A percentile compares a stretch with the other conserved stretches of the same genome.
Evolutionary conservation across 2,113 vertebrate genomes (phyloP).

Genomic region (Rissa tridactyla): DNA sequence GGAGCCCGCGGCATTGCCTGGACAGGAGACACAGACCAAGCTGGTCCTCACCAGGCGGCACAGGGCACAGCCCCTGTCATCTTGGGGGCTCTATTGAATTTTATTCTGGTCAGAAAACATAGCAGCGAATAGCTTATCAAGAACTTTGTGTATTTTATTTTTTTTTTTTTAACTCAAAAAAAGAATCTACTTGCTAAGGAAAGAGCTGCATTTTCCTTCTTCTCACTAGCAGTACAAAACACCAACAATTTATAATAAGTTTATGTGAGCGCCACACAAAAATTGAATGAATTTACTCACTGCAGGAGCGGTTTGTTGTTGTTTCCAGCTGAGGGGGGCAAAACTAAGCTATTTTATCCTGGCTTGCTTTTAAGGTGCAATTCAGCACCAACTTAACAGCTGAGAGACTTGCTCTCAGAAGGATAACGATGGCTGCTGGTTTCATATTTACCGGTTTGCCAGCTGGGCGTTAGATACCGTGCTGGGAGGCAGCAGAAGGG

Average conservation of each 20-base stretch:
- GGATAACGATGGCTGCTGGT: background rate
- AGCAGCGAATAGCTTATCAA: background rate
- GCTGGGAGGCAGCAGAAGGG: background rate
- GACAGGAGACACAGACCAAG: accelerated
- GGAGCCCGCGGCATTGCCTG: background rate
- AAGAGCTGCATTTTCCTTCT: background rate
- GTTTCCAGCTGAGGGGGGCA: background rate
- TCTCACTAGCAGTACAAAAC: background rate
- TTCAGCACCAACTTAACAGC: background rate
- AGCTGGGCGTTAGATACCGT: background rate
- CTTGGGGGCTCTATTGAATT: background rate
- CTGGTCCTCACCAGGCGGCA: accelerated
- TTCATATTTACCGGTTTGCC: background rate
- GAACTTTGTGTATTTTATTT: background rate
- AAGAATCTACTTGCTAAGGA: background rate
- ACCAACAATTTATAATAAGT: accelerated
- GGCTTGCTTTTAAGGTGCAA: background rate
- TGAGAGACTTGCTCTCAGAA: background rate
- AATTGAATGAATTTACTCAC: background rate
- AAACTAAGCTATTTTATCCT: background rate
- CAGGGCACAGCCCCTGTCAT: accelerated
- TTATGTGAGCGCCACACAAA: background rate
- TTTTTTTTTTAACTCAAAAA: background rate
- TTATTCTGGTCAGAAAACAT: background rate
- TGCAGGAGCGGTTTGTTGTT: background rate